Evolutionary conservation across 1,140 invertebrate genomes (phyloP).

Genomic region (Conus betulinus): DNA sequence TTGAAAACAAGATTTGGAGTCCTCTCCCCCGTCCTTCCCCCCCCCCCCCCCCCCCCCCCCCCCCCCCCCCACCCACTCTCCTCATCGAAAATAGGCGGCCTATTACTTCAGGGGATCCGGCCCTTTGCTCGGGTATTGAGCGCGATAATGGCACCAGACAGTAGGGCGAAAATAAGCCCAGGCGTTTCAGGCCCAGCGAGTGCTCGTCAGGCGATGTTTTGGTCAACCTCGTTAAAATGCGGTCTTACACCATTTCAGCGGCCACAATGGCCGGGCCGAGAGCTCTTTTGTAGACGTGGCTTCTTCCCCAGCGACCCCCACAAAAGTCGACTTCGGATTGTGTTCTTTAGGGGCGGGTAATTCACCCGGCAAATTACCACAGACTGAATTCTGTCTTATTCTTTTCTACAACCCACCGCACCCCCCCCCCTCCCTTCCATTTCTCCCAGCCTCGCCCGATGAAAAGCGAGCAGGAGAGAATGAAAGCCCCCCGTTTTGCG

Average conservation of each 20-base stretch:
- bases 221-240: slow-evolving; percentile 28
- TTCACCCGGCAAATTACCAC: slow-evolving; percentile 39
- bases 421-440: neutral
- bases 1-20: slow-evolving; percentile 15
- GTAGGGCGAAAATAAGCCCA: neutral
- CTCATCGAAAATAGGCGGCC: neutral
- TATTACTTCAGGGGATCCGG: slow-evolving; percentile 5
- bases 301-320: neutral
- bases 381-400: slow-evolving; percentile 34
- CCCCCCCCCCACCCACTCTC: neutral
- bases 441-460: neutral
- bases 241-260: slow-evolving; percentile 22
- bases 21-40: too few relatives aligned
- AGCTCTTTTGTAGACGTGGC: slow-evolving; percentile 14
- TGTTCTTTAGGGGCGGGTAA: slow-evolving; percentile 27
- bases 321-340: slow-evolving; percentile 32
- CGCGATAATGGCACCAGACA: slow-evolving; percentile 1
- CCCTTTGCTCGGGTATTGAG: neutral
- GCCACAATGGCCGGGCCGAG: neutral
- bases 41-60: too few relatives aligned
- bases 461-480: neutral
- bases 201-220: slow-evolving; percentile 21
- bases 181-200: neutral
- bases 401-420: neutral
- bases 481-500: neutral